A percentile compares a stretch with the other conserved stretches of the same genome.
Evolutionary conservation across 2,113 vertebrate species (phyloP).

Genomic region (Lepidothrix coronata): DNA sequence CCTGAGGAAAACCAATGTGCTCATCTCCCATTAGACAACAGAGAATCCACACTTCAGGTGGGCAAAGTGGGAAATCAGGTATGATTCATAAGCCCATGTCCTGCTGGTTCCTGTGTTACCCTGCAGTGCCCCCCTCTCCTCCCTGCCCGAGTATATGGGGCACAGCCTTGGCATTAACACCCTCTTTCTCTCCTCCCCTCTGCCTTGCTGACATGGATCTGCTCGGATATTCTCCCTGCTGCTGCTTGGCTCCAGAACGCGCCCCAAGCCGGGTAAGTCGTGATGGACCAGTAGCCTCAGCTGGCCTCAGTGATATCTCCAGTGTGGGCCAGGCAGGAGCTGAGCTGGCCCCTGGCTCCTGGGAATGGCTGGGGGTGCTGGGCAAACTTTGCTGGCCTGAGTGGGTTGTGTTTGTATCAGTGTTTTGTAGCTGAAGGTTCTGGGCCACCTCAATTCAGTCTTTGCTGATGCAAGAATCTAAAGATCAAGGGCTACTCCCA

Average conservation of each 20-base stretch:
- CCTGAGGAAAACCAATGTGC: background rate
- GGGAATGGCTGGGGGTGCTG: background rate
- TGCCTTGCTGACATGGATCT: background rate
- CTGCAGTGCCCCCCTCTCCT: background rate
- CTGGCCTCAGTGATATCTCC: background rate
- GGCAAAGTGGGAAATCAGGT: background rate
- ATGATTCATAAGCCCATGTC: background rate
- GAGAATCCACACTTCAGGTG: background rate
- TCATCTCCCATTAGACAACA: background rate
- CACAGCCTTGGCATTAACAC: background rate
- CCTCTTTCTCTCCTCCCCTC: background rate
- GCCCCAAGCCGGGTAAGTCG: conserved; percentile 1
- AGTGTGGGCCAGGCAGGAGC: background rate
- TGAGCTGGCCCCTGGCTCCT: background rate
- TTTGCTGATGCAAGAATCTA: background rate
- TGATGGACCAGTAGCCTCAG: background rate
- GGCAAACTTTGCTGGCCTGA: background rate
- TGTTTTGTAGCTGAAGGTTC: background rate
- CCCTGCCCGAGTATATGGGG: background rate
- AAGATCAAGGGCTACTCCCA: background rate
- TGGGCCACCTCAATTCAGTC: background rate
- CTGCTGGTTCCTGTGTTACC: background rate
- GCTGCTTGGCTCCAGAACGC: background rate
- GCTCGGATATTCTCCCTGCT: rapidly evolving
- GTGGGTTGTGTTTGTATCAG: background rate